Percentiles rank a stretch among this genome's conserved stretches.
These are phyloP conservation scores for Lacerta viridis DNA, from an alignment of 2,797 vertebrate species.

Conservation along the genomic window DNA sequence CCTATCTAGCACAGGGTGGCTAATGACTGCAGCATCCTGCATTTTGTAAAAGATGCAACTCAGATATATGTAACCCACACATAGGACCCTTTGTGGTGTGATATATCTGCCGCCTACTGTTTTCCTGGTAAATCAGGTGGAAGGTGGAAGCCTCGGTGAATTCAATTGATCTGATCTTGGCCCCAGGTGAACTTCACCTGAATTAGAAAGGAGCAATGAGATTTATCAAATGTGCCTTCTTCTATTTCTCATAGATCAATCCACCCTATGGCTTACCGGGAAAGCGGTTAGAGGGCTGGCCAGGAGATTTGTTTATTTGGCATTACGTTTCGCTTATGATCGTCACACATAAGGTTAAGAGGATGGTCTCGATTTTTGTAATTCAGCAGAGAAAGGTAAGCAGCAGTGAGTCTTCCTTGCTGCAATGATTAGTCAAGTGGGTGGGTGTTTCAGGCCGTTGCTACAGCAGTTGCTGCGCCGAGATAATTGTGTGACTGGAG, in stretches of 20 bases:
- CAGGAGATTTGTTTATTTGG: conserved; percentile 5
- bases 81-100: neutral
- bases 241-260: neutral
- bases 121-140: neutral
- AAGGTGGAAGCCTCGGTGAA: neutral
- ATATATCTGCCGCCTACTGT: neutral
- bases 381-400: conserved; percentile 58
- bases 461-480: conserved; percentile 62
- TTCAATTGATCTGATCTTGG: neutral
- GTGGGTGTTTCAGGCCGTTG: conserved; percentile 71
- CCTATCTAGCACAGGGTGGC: neutral
- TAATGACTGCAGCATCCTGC: neutral
- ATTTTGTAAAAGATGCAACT: neutral
- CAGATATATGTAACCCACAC: too few relatives aligned
- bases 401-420: conserved; percentile 48
- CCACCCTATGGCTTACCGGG: neutral
- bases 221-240: neutral
- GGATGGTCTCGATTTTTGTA: conserved; percentile 45
- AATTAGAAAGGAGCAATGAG: too few relatives aligned
- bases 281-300: too few relatives aligned
- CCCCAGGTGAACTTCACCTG: neutral
- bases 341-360: conserved; percentile 30
- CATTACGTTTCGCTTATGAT: neutral
- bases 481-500: conserved; percentile 74
- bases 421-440: conserved; percentile 72